Percentiles rank a stretch among this genome's conserved stretches.
Evolutionary conservation across 2,113 vertebrate genomes (phyloP).

Genomic region (Microcebus murinus): DNA sequence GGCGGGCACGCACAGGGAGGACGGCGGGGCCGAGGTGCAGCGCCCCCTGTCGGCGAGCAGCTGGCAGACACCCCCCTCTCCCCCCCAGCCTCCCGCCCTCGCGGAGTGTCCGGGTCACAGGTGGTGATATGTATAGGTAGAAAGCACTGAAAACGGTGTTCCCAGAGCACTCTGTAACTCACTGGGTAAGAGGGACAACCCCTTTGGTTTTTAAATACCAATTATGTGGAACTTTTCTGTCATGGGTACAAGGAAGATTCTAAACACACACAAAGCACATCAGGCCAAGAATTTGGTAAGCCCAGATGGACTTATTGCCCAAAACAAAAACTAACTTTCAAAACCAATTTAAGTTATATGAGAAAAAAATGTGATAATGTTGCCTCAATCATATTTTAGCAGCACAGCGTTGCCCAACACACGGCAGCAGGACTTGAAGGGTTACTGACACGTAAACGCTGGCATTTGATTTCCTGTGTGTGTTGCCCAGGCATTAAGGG

Average conservation of each 20-base stretch:
- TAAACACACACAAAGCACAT: slow-evolving; percentile 21
- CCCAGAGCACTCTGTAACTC: slow-evolving; percentile 79
- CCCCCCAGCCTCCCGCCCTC: slow-evolving; percentile 23
- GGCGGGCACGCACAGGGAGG: neutral
- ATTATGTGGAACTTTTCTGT: slow-evolving; percentile 42
- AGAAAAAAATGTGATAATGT: slow-evolving; percentile 12
- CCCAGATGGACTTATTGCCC: slow-evolving; percentile 50
- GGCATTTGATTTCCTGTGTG: slow-evolving; percentile 80
- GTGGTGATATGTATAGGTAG: slow-evolving; percentile 76
- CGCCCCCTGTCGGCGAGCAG: neutral
- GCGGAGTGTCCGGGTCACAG: slow-evolving; percentile 62
- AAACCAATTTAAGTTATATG: slow-evolving; percentile 28
- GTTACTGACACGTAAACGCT: slow-evolving; percentile 80
- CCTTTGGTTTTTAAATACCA: slow-evolving; percentile 35
- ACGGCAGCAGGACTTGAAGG: slow-evolving; percentile 86
- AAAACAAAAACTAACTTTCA: slow-evolving; percentile 60
- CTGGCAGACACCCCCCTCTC: neutral
- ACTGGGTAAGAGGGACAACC: slow-evolving; percentile 62
- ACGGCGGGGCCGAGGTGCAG: neutral
- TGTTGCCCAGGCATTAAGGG: slow-evolving; percentile 87
- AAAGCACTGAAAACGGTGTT: slow-evolving; percentile 78
- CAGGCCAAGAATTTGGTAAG: slow-evolving; percentile 31
- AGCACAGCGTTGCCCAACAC: slow-evolving; percentile 54
- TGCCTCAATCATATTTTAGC: slow-evolving; percentile 19
- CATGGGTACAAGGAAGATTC: slow-evolving; percentile 69